Conservation (phyloP, 2,113 vertebrate genomes). For the Cercocebus atys region DNA sequence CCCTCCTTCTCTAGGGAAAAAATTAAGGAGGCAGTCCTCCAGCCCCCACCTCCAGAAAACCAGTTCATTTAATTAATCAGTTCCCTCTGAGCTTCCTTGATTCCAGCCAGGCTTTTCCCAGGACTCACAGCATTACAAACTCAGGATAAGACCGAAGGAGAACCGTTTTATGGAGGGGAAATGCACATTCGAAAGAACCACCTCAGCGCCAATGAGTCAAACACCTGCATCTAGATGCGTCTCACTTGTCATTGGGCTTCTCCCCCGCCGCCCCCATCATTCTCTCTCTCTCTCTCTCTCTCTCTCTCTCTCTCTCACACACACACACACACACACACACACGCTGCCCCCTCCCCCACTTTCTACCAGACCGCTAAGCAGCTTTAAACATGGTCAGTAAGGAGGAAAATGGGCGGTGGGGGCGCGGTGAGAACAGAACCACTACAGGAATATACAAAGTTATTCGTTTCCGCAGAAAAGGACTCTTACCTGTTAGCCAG, state of each 20-base stretch:
- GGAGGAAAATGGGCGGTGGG: background rate
- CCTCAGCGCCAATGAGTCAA: background rate
- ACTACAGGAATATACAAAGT: conserved; percentile 46
- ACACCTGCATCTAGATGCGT: conserved; percentile 54
- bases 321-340: background rate
- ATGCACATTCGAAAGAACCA: background rate
- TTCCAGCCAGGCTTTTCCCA: background rate
- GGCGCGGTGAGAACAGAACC: background rate
- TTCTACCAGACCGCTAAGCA: background rate
- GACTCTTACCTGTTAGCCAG: conserved; percentile 84
- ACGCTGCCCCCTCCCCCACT: conserved; percentile 21
- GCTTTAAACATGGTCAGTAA: background rate
- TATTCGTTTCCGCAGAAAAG: background rate
- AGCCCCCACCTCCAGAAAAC: background rate
- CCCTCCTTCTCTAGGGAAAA: background rate
- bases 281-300: background rate
- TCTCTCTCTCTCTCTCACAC: background rate
- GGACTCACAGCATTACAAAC: conserved; percentile 29
- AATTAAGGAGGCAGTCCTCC: background rate
- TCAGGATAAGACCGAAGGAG: background rate
- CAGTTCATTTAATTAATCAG: background rate
- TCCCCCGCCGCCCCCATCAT: background rate
- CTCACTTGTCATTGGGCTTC: background rate
- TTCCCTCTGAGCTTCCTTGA: background rate
- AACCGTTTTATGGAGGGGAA: background rate